Base-by-base conservation (phyloP, 2,888 invertebrate genomes). In the Plagiodera versicolora region DNA sequence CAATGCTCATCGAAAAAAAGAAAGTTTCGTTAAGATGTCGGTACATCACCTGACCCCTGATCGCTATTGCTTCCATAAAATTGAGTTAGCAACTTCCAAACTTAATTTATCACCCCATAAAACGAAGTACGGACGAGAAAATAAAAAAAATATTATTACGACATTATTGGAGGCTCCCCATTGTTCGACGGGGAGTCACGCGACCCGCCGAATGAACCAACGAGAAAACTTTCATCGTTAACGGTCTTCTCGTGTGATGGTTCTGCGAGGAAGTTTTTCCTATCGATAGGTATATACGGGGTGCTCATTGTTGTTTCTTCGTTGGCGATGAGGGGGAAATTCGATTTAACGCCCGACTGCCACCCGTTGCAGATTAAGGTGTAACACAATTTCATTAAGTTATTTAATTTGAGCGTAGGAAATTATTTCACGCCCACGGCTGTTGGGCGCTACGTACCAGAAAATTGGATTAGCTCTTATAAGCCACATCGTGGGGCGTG, bases 381-480 rank as follows among this genome's bases (percentile, higher is more conserved):
- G 62, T n/a, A n/a, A n/a, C n/a, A 65, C 58, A 58, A 52, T 48
- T 60, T 55, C 45, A 60, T 53, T 57, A 61, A 54, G 61, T 48
- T 61, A 61, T 60, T 61, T 55, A 65, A 62, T 60, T 62, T 62
- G 53, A 60, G 52, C 58, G 58, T 51, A 46, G 50, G 47, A 58
- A 59, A 61, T 61, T 51, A 58, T 59, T 46, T 53, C 47, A 56
- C 56, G 58, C 60, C 18, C 53, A 62, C 51, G 52, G 52, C 56
- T 56, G 60, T 61, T 56, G 57, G 32, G 58, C 45, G 57, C 51
- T 58, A 58, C 45, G 58, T 61, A 53, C 53, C 58, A 58, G 61
- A 56, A 66, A 66, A 66, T 66, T 64, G 58, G 60, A 62, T 66
- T 60, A 62, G 55, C 54, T 60, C 32, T 49, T 35, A 54, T 60